phyloP scores from a whole-genome alignment of 2,888 invertebrate species.

The Drosophila sordidapex region DNA sequence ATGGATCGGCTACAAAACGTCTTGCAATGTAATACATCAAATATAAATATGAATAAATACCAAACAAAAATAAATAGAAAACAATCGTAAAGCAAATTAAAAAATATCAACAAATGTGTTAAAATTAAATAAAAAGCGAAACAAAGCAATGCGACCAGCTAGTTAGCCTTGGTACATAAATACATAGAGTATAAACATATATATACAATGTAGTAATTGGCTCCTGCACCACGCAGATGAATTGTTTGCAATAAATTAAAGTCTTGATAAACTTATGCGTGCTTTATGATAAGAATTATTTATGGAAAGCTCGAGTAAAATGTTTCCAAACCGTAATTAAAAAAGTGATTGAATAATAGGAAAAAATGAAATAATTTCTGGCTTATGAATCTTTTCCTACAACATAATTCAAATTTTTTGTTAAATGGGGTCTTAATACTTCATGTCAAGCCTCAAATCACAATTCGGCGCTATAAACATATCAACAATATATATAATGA shows the following conservation, averaged over 20 bases:
- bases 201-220: slow-evolving; percentile 21
- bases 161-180: slow-evolving; percentile 23
- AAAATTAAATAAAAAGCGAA: slow-evolving; percentile 36
- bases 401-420: slow-evolving; percentile 15
- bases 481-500: slow-evolving; percentile 36
- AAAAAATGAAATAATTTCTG: slow-evolving; percentile 22
- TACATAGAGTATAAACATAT: slow-evolving; percentile 15
- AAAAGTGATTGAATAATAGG: slow-evolving; percentile 23
- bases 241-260: slow-evolving; percentile 25
- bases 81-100: slow-evolving; percentile 24
- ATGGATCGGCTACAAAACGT: slow-evolving; percentile 58
- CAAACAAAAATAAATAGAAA: slow-evolving; percentile 37
- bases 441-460: slow-evolving; percentile 32
- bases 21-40: slow-evolving; percentile 55
- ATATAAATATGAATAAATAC: slow-evolving; percentile 53
- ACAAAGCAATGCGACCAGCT: slow-evolving; percentile 42
- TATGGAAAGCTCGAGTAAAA: slow-evolving; percentile 20
- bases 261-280: slow-evolving; percentile 35
- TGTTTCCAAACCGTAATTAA: slow-evolving; percentile 47
- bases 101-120: slow-evolving; percentile 35
- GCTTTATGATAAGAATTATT: slow-evolving; percentile 22
- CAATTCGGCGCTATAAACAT: slow-evolving; percentile 27
- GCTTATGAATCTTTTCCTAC: slow-evolving; percentile 17
- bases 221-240: slow-evolving; percentile 36
- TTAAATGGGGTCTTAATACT: slow-evolving; percentile 31